Conservation (phyloP, 2,113 vertebrate genomes). For the Apaloderma vittatum region DNA sequence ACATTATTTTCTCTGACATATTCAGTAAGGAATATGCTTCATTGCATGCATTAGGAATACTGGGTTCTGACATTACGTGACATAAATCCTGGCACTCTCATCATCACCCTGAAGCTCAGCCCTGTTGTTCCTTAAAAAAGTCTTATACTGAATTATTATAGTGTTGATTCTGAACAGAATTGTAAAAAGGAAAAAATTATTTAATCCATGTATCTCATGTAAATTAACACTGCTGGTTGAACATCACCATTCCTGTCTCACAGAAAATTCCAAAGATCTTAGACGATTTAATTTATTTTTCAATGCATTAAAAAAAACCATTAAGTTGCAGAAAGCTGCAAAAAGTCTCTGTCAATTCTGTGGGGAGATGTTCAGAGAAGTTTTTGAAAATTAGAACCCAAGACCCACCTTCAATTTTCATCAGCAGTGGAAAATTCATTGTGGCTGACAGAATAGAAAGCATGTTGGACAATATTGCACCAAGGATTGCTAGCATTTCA, state of each 20-base stretch:
- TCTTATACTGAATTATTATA: background rate
- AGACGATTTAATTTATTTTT: background rate
- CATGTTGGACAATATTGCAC: background rate
- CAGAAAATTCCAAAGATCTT: background rate
- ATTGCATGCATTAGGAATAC: conserved; percentile 2
- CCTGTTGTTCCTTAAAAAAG: background rate
- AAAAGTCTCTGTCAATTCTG: background rate
- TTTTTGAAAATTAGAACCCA: background rate
- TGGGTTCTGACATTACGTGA: conserved; percentile 16
- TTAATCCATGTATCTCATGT: background rate
- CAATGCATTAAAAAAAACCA: background rate
- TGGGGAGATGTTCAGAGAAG: background rate
- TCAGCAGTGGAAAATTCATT: background rate
- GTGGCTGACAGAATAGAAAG: background rate
- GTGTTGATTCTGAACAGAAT: background rate
- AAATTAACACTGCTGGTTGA: background rate
- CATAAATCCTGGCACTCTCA: conserved; percentile 47
- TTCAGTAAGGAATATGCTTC: conserved; percentile 51
- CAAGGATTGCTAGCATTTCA: background rate
- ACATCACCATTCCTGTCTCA: background rate
- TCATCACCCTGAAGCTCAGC: conserved; percentile 44
- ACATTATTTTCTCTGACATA: conserved; percentile 48
- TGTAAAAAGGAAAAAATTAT: background rate
- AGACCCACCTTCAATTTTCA: background rate
- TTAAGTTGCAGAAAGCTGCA: background rate